Evolutionary conservation across 2,888 invertebrate genomes (phyloP), one percentile per base, ranked within the genome.

Genomic region (Phortica okadai): DNA sequence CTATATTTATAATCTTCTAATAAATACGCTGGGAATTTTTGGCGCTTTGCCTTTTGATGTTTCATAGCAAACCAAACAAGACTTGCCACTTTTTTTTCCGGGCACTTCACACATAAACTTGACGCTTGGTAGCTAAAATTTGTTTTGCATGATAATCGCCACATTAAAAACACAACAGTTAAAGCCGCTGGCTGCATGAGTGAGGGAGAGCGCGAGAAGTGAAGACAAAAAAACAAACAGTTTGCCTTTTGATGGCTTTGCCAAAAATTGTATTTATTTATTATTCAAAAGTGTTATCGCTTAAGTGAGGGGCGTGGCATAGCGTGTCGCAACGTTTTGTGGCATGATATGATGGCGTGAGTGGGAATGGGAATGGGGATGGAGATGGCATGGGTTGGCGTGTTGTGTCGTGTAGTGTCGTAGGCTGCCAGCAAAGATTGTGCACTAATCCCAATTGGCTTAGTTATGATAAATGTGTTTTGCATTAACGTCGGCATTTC

Each of bases 401-500:
- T 33, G 33, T 33, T 33, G 33, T 33, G 33, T 33, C 33, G 33
- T 33, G 33, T 33, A 33, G 33, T 33, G 33, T 25, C 21, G 62
- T 42, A 25, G 62, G 64, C 54, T 50, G 74, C 64, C 66, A 54
- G 50, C 62, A 64, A 50, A 54, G 58, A 56, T 56, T 73, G 11
- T 50, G 74, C 16, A 21, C 82, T 78, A 88, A 88, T 84, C 82
- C 85, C 85, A 87, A 85, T 88, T 85, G 85, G 85, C 86, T 85
- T 85, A 85, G 85, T 85, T 85, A 86, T 86, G 88, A 85, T 85
- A 85, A 85, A 85, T 85, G 85, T 85, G 87, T 86, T 88, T 88
- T 86, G 85, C 83, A 86, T 58, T 59, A 62, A 59, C 21, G 58
- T n/a, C 74, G 75, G 83, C 79, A 72, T 80, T 79, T 81, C 84